Percentiles rank a stretch among this genome's conserved stretches.
These are phyloP conservation scores for Notechis scutatus DNA, from an alignment of 2,113 vertebrate genomes.

Conservation along the genomic window DNA sequence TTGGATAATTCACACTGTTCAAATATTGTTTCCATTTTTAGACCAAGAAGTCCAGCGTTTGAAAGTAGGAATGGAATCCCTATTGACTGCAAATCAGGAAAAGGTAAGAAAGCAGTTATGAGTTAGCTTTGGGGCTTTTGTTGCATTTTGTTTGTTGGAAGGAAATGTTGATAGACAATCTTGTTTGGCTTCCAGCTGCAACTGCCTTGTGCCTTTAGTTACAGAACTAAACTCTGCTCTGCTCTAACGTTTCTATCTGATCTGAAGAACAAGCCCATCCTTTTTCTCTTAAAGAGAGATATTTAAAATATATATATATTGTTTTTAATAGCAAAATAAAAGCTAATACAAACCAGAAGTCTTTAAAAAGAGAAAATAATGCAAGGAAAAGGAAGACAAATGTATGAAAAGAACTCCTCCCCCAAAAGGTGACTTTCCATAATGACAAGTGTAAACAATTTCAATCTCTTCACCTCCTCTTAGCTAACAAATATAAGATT, in stretches of 20 bases:
- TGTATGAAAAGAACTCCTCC: background rate
- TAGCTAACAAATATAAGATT: background rate
- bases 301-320: background rate
- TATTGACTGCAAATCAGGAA: constrained; percentile 87
- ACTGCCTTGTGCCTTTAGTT: background rate
- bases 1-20: background rate
- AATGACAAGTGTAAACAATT: background rate
- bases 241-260: background rate
- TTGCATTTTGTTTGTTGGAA: background rate
- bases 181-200: background rate
- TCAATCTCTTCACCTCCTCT: background rate
- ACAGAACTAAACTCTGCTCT: background rate
- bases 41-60: constrained; percentile 90
- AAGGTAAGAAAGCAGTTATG: constrained; percentile 76
- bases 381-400: background rate
- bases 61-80: constrained; percentile 86
- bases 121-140: background rate
- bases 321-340: background rate
- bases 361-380: background rate
- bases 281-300: background rate
- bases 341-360: background rate
- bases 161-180: background rate
- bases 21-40: constrained; percentile 57
- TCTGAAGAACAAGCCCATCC: background rate
- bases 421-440: background rate